Base-by-base conservation (phyloP, 2,797 vertebrate species). In the Setipinna tenuifilis region DNA sequence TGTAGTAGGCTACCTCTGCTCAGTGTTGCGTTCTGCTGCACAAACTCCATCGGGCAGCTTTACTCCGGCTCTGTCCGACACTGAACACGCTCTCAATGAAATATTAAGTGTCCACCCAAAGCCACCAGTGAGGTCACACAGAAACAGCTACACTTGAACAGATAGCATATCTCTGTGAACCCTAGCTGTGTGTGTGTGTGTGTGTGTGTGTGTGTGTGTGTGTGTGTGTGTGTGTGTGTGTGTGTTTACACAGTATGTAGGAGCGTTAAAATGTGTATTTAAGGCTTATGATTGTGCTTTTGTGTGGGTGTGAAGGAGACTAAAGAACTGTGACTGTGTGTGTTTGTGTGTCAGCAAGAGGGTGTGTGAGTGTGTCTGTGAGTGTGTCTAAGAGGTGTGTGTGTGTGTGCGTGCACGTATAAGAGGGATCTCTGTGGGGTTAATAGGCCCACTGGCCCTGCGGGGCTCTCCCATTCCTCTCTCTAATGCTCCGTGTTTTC, bases 401-500 rank as follows among this genome's bases (percentile, higher is more conserved):
- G 28, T 75, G 68, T 75, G 68, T 9, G 31, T 75, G 68, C 9
- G 31, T 75, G 68, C 14, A 28, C 19, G 31, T 6, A 12, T 44
- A 25, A 78, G 6, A 9, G 71, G 17, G 35, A 78, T 78, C 71
- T 21, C 17, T 21, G 35, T 78, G 71, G 31, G 35, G 71, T 78
- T 71, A 19, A 78, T 78, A 44, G 71, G 71, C 71, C 31, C 90
- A 25, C 61, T 89, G 88, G 92, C 92, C 91, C 93, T 90, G 83
- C n/a, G 91, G 91, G 90, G 88, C 92, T 93, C 93, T 94, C 90
- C 90, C 88, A 90, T 94, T 93, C 90, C 93, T 89, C 91, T 87
- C 91, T 90, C 89, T 94, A 94, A 95, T 91, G 88, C 92, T 89
- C 88, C 90, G 89, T 94, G 91, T 93, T 91, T 89, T 91, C 87